Conservation (phyloP, 2,888 invertebrate genomes). For the Latheticus oryzae region DNA sequence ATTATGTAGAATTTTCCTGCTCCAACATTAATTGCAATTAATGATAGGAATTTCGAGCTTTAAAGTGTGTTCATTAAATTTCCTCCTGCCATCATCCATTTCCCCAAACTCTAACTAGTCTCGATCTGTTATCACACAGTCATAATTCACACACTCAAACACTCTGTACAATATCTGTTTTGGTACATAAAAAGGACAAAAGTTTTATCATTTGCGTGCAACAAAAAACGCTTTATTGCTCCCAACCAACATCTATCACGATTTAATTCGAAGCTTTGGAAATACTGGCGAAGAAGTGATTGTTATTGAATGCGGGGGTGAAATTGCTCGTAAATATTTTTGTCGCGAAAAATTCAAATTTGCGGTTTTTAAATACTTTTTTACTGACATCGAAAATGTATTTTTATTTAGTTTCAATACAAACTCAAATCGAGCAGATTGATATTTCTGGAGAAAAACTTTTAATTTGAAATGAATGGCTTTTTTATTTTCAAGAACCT, state of each 20-base stretch:
- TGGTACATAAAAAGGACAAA: too few relatives aligned
- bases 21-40: constrained; percentile 18
- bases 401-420: too few relatives aligned
- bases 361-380: too few relatives aligned
- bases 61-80: constrained; percentile 27
- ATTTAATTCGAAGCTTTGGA: constrained; percentile 11
- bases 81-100: constrained; percentile 17
- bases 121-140: constrained; percentile 6
- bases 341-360: too few relatives aligned
- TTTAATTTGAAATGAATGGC: too few relatives aligned
- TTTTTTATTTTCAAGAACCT: too few relatives aligned
- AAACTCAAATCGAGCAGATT: too few relatives aligned
- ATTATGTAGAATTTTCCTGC: too few relatives aligned
- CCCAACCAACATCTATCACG: constrained; percentile 2
- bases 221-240: constrained; percentile 10
- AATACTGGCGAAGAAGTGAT: constrained; percentile 1
- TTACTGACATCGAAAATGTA: too few relatives aligned
- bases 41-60: constrained; percentile 5
- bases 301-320: constrained; percentile 5
- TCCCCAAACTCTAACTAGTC: constrained; percentile 4
- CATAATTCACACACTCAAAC: background rate
- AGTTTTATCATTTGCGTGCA: background rate
- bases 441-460: too few relatives aligned
- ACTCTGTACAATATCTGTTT: too few relatives aligned
- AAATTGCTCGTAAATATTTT: constrained; percentile 9